phyloP scores from a whole-genome alignment of 2,888 invertebrate species.

The Lycia hirtaria region DNA sequence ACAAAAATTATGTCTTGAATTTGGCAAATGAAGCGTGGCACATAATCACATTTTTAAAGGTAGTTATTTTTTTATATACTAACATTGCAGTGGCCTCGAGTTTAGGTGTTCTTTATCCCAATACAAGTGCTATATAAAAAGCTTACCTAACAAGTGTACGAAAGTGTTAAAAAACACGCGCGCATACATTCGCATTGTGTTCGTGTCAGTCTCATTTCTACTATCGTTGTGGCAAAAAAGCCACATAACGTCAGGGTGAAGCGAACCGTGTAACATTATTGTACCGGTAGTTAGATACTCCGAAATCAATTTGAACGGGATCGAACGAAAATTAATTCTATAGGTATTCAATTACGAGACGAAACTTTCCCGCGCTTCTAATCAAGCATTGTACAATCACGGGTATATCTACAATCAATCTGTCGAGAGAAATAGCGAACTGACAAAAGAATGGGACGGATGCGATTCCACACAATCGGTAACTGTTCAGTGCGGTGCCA shows the following conservation, averaged over 20 bases:
- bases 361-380: conserved; percentile 74
- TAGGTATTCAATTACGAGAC: conserved; percentile 77
- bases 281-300: conserved; percentile 63
- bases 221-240: conserved; percentile 53
- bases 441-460: conserved; percentile 73
- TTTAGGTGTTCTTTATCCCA: neutral
- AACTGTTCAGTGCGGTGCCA: conserved; percentile 68
- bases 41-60: no score
- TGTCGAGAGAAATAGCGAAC: conserved; percentile 73
- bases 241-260: conserved; percentile 60
- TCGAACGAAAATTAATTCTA: conserved; percentile 75
- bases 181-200: conserved; percentile 43
- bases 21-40: no score
- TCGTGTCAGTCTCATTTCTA: conserved; percentile 43
- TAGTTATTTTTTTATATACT: no score
- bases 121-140: conserved; percentile 14
- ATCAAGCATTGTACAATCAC: conserved; percentile 71
- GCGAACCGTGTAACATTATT: conserved; percentile 64
- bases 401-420: conserved; percentile 71
- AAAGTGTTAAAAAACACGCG: conserved; percentile 43
- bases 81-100: no score
- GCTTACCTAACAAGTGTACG: conserved; percentile 14
- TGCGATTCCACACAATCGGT: conserved; percentile 73
- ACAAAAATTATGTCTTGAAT: no score
- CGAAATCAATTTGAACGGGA: conserved; percentile 71